phyloP scores from a whole-genome alignment of 2,888 invertebrate species.

The Seira sanloemensis region DNA sequence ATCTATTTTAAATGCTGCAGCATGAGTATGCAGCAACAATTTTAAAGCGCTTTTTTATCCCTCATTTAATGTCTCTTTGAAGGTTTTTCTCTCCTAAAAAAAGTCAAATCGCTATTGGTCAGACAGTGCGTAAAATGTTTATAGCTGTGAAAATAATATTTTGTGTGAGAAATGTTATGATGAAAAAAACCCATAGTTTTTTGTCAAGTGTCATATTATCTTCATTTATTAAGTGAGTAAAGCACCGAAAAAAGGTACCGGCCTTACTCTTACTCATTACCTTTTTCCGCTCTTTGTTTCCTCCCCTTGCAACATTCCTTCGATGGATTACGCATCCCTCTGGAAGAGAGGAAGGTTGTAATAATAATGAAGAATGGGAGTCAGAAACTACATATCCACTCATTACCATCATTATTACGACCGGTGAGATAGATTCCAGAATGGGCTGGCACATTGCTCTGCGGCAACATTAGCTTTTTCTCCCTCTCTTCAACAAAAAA shows the following conservation, averaged over 20 bases:
- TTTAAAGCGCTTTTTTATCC: no score
- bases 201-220: constrained; percentile 62
- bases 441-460: constrained; percentile 13
- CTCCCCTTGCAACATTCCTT: not conserved
- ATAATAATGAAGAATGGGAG: constrained; percentile 54
- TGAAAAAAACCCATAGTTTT: not conserved
- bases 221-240: constrained; percentile 4
- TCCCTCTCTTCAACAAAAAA: not conserved
- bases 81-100: no score
- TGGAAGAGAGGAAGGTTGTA: no score
- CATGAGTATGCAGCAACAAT: no score
- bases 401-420: constrained; percentile 42
- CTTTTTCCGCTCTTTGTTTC: not conserved
- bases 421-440: constrained; percentile 43
- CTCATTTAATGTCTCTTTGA: no score
- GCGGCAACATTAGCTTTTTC: no score
- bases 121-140: no score
- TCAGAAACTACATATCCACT: constrained; percentile 33
- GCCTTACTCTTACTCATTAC: constrained; percentile 15
- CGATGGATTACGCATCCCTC: no score
- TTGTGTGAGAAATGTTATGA: not conserved
- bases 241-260: no score
- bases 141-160: no score
- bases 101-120: no score
- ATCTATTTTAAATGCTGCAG: no score